Conservation (phyloP, 2,113 vertebrate genomes). For the Cinclus mexicanus region DNA sequence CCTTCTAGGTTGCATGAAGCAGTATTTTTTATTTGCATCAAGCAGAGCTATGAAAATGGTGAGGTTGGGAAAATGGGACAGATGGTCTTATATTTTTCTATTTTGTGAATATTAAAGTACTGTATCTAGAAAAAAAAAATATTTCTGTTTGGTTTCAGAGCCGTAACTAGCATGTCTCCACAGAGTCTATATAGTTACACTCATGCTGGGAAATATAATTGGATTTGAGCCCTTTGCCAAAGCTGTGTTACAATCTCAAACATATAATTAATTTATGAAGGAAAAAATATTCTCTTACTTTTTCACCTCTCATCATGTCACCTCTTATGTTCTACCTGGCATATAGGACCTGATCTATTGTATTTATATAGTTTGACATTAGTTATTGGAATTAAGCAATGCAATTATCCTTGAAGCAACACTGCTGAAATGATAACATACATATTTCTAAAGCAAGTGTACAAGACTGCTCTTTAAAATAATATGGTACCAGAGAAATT, state of each 20-base stretch:
- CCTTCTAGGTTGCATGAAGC: neutral
- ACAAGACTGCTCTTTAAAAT: neutral
- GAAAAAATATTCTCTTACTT: neutral
- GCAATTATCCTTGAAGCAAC: neutral
- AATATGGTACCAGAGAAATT: neutral
- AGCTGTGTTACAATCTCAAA: neutral
- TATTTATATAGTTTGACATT: neutral
- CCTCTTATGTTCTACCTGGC: neutral
- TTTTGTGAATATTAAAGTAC: neutral
- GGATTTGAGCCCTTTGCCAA: neutral
- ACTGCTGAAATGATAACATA: neutral
- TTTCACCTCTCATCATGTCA: neutral
- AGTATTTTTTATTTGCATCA: constrained; percentile 10
- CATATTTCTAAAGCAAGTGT: neutral
- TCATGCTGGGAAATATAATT: neutral
- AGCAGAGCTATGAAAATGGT: neutral
- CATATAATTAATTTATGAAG: neutral
- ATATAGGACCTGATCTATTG: neutral
- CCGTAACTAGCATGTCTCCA: neutral
- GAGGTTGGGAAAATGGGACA: neutral
- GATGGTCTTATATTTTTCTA: neutral
- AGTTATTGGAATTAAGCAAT: neutral
- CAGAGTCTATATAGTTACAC: neutral
- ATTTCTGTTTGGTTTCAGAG: neutral
- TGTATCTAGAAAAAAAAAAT: neutral